Conservation (phyloP, 2,888 invertebrate genomes). For the Cephus nigrinus region DNA sequence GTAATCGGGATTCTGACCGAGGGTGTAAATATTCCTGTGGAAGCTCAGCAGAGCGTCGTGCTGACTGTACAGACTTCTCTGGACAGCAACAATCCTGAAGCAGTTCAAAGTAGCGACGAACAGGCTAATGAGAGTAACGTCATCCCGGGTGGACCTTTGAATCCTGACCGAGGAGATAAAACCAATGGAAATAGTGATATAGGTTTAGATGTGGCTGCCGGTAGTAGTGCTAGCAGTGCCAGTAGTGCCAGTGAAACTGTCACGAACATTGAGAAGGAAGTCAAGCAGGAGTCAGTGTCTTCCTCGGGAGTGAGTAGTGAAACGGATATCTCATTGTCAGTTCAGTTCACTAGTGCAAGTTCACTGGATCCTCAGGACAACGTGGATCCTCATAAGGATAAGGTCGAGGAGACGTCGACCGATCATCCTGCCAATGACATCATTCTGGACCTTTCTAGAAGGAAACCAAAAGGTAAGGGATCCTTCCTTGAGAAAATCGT, state of each 20-base stretch:
- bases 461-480: constrained; percentile 59
- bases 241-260: background rate
- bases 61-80: constrained; percentile 54
- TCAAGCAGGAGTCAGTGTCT: constrained; percentile 5
- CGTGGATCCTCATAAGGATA: background rate
- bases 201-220: constrained; percentile 8
- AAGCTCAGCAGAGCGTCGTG: constrained; percentile 55
- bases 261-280: background rate
- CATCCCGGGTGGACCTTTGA: constrained; percentile 13
- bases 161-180: background rate
- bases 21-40: constrained; percentile 60
- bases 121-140: constrained; percentile 26
- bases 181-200: constrained; percentile 3
- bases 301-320: background rate
- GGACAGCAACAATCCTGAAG: constrained; percentile 39
- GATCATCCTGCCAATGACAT: constrained; percentile 51
- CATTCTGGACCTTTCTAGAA: constrained; percentile 58
- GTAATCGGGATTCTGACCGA: constrained; percentile 63
- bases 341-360: background rate
- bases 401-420: background rate
- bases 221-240: background rate
- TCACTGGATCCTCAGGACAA: background rate
- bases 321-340: background rate
- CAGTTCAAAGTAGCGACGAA: constrained; percentile 29
- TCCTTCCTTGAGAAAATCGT: constrained; percentile 63